These are phyloP conservation scores for Arctia plantaginis DNA, from an alignment of 2,888 invertebrate species.

Conservation along the genomic window DNA sequence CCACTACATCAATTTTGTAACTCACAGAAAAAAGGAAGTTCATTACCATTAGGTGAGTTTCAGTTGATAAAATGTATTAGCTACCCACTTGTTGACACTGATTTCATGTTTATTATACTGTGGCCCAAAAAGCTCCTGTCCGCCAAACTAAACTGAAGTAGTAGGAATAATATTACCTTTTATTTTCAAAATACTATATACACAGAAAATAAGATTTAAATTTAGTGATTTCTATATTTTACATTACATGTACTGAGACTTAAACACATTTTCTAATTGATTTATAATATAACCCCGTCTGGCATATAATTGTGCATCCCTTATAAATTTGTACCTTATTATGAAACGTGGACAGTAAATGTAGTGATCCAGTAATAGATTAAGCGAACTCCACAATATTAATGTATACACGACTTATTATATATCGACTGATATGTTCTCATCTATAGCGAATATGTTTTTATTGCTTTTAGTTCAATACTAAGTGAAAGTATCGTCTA, in stretches of 20 bases:
- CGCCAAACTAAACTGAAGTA: neutral
- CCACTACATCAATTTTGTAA: neutral
- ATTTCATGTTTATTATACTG: no score
- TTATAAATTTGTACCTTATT: neutral
- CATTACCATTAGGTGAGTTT: neutral
- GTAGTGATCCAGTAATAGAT: neutral
- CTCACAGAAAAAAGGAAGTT: neutral
- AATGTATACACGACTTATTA: conserved; percentile 7
- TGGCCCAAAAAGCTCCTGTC: neutral
- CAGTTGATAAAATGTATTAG: neutral
- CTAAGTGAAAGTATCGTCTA: neutral
- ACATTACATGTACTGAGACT: neutral
- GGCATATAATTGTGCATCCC: neutral
- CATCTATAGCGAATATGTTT: conserved; percentile 17
- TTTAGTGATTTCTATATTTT: neutral
- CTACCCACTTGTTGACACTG: neutral
- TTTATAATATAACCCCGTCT: neutral
- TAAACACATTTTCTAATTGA: neutral
- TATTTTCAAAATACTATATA: neutral
- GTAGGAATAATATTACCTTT: neutral
- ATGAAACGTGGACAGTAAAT: neutral
- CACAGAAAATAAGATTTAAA: neutral
- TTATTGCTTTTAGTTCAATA: conserved; percentile 17
- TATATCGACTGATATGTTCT: conserved; percentile 18
- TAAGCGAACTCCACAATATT: conserved; percentile 4